These are phyloP conservation scores for Nowickia ferox DNA, from an alignment of 2,888 invertebrate species.

Conservation along the genomic window DNA sequence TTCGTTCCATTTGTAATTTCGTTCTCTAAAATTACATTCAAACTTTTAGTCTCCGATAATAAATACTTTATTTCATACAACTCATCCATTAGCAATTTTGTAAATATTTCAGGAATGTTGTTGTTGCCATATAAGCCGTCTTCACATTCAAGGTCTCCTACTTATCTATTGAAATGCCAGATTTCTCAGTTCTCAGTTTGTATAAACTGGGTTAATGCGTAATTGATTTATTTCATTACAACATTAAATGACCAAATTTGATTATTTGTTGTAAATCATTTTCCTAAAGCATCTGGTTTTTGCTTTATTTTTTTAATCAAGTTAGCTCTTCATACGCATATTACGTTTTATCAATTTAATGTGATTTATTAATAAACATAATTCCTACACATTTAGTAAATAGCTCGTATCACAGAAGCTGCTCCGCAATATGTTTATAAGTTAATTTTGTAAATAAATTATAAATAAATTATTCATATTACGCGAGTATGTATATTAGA, in stretches of 20 bases:
- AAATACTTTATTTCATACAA: too few species aligned
- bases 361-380: slow-evolving; percentile 3
- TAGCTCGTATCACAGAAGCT: not conserved
- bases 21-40: too few species aligned
- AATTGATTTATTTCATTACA: not conserved
- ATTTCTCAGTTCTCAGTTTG: not conserved
- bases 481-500: slow-evolving; percentile 31
- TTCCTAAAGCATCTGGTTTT: not conserved
- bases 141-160: not conserved
- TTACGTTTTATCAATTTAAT: not conserved
- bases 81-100: too few species aligned
- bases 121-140: not conserved
- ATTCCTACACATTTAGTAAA: slow-evolving; percentile 1
- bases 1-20: too few species aligned
- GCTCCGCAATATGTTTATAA: slow-evolving; percentile 28
- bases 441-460: slow-evolving; percentile 30
- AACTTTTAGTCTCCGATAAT: too few species aligned
- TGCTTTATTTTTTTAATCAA: not conserved
- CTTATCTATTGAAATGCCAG: not conserved
- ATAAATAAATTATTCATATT: slow-evolving; percentile 31
- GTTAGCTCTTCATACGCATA: not conserved
- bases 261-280: slow-evolving; percentile 1
- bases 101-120: not conserved
- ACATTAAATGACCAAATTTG: too few species aligned
- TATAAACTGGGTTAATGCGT: not conserved